These are phyloP conservation scores for Drosophila cardini DNA, from an alignment of 1,140 invertebrate genomes.

Conservation along the genomic window DNA sequence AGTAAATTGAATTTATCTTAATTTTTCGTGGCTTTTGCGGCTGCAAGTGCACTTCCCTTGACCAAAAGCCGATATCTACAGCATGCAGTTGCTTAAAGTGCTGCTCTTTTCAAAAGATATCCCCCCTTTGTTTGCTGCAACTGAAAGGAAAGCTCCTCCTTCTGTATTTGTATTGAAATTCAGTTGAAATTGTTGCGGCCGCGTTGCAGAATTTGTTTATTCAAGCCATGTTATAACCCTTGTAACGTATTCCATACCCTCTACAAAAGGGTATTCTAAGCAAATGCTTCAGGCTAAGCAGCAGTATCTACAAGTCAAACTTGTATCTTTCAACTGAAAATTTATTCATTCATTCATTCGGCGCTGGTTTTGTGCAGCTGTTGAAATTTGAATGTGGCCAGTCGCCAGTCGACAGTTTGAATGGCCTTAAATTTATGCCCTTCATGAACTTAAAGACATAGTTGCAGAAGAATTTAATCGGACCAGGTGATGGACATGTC, in stretches of 20 bases:
- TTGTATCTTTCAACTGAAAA: neutral
- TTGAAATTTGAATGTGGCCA: slow-evolving; percentile 50
- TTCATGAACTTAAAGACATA: slow-evolving; percentile 10
- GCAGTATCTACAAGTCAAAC: neutral
- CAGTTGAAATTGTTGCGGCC: slow-evolving; percentile 82
- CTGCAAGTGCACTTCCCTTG: slow-evolving; percentile 17
- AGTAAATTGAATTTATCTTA: slow-evolving; percentile 57
- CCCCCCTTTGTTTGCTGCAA: neutral
- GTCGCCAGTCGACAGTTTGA: slow-evolving; percentile 34
- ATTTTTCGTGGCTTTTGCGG: slow-evolving; percentile 42
- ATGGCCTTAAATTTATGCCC: slow-evolving; percentile 75
- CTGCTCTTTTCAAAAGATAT: neutral
- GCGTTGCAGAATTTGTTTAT: slow-evolving; percentile 24
- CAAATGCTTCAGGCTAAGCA: neutral
- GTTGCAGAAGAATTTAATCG: slow-evolving; percentile 9
- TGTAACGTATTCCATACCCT: slow-evolving; percentile 54
- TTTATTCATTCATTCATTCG: slow-evolving; percentile 31
- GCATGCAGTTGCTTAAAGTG: slow-evolving; percentile 31
- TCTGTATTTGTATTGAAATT: slow-evolving; percentile 83
- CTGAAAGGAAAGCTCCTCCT: slow-evolving; percentile 39
- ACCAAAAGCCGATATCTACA: slow-evolving; percentile 27
- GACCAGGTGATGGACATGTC: slow-evolving; percentile 6
- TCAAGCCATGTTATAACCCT: slow-evolving; percentile 72
- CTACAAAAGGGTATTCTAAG: neutral
- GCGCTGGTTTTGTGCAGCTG: slow-evolving; percentile 41